These are phyloP conservation scores for Isurus oxyrinchus DNA, from an alignment of 2,113 vertebrate genomes.

Conservation along the genomic window DNA sequence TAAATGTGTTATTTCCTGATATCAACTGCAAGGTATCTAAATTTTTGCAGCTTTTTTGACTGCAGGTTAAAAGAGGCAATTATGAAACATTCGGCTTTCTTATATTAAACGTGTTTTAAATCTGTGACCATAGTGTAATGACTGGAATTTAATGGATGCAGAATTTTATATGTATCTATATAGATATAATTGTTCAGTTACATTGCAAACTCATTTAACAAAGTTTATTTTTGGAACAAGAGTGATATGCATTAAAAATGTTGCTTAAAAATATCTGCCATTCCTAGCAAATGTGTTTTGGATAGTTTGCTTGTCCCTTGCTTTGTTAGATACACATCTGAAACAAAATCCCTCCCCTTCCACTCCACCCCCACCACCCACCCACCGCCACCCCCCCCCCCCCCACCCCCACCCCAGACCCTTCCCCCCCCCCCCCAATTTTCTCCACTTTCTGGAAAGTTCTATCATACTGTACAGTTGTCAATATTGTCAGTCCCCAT, in stretches of 20 bases:
- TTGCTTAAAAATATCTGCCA: neutral
- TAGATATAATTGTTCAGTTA: neutral
- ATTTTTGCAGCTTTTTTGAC: neutral
- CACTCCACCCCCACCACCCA: neutral
- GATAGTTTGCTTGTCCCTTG: neutral
- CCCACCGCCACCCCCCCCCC: too few species aligned
- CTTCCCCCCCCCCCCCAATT: neutral
- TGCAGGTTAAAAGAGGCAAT: neutral
- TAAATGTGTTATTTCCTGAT: neutral
- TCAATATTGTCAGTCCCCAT: neutral
- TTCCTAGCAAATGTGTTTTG: neutral
- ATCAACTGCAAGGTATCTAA: neutral
- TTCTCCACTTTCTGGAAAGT: neutral
- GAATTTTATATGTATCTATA: neutral
- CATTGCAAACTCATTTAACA: neutral
- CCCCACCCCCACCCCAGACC: neutral
- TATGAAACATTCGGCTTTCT: neutral
- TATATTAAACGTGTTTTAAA: neutral
- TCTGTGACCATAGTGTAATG: neutral
- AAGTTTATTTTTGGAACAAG: too few species aligned
- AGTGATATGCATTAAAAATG: neutral
- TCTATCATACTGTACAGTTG: neutral
- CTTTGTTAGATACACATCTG: neutral
- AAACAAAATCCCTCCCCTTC: neutral
- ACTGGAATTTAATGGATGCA: neutral